Evolutionary conservation across 2,888 invertebrate genomes (phyloP).

Genomic region (Notodromas monacha): DNA sequence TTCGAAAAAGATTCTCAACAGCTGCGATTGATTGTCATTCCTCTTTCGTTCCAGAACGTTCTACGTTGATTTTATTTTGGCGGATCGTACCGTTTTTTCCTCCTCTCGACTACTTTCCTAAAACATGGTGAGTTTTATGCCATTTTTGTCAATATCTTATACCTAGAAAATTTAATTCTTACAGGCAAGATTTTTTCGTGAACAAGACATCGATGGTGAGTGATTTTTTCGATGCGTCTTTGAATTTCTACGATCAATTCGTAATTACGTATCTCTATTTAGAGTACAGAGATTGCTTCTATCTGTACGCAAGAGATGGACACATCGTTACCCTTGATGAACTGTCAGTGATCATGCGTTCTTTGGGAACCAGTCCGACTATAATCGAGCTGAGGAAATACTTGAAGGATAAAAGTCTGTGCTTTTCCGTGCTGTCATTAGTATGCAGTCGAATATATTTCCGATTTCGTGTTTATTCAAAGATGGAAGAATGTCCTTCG

Average conservation of each 20-base stretch:
- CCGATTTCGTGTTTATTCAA: slow-evolving; percentile 11
- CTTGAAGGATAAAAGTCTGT: slow-evolving; percentile 29
- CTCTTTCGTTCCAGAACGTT: no score
- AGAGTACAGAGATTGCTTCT: slow-evolving; percentile 91
- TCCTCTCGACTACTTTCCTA: no score
- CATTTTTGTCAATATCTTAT: no score
- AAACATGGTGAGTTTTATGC: no score
- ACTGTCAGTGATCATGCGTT: slow-evolving; percentile 70
- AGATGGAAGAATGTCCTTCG: slow-evolving; percentile 71
- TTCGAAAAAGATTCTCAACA: no score
- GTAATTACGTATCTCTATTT: slow-evolving; percentile 7
- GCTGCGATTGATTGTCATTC: no score
- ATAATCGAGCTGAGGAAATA: slow-evolving; percentile 58
- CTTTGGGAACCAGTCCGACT: slow-evolving; percentile 70
- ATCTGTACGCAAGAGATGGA: slow-evolving; percentile 59
- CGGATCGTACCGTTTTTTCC: no score
- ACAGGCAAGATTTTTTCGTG: slow-evolving; percentile 75
- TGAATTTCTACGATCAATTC: slow-evolving; percentile 6
- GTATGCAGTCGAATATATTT: slow-evolving; percentile 5
- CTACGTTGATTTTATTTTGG: no score
- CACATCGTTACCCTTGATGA: slow-evolving; percentile 63
- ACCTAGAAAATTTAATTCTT: no score
- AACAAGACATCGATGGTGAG: slow-evolving; percentile 77
- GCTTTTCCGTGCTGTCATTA: slow-evolving; percentile 6
- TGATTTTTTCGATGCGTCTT: slow-evolving; percentile 10